Conservation (phyloP, 23 tunicate genomes). For the Botrylloides violaceus region DNA sequence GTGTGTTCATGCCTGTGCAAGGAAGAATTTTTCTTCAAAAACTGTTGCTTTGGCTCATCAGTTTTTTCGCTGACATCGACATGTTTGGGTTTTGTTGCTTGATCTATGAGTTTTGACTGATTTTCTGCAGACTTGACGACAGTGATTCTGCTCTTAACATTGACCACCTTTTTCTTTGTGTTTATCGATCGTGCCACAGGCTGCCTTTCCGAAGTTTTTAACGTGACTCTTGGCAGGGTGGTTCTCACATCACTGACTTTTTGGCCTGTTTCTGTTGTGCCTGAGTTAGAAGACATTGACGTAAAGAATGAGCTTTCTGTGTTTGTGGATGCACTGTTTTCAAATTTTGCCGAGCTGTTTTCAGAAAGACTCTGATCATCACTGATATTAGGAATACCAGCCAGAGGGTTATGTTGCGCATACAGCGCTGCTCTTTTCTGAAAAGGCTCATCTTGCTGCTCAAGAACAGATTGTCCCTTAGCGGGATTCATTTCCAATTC, state of each 20-base stretch:
- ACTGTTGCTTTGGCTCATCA: constrained; percentile 11
- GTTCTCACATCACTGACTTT: background rate
- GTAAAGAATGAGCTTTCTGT: constrained; percentile 13
- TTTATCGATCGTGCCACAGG: background rate
- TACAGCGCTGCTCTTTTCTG: constrained; percentile 48
- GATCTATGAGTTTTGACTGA: background rate
- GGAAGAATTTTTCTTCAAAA: constrained; percentile 61
- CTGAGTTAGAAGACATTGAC: background rate
- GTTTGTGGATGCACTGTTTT: constrained; percentile 1
- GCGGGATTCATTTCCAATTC: background rate
- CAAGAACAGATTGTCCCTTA: background rate
- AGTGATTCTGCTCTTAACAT: constrained; percentile 39
- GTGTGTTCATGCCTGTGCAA: constrained; percentile 56
- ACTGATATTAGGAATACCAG: constrained; percentile 52
- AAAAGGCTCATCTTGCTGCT: constrained; percentile 29
- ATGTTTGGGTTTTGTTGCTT: constrained; percentile 1
- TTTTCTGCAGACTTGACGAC: constrained; percentile 26
- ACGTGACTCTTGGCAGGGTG: constrained; percentile 1
- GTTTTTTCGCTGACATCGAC: constrained; percentile 1
- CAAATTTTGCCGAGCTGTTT: background rate
- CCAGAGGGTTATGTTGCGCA: constrained; percentile 69
- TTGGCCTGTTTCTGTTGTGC: background rate
- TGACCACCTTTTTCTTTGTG: constrained; percentile 21
- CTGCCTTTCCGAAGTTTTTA: constrained; percentile 13
- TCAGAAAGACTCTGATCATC: background rate